phyloP scores from a whole-genome alignment of 2,113 vertebrate genomes.

The Dipodomys spectabilis region DNA sequence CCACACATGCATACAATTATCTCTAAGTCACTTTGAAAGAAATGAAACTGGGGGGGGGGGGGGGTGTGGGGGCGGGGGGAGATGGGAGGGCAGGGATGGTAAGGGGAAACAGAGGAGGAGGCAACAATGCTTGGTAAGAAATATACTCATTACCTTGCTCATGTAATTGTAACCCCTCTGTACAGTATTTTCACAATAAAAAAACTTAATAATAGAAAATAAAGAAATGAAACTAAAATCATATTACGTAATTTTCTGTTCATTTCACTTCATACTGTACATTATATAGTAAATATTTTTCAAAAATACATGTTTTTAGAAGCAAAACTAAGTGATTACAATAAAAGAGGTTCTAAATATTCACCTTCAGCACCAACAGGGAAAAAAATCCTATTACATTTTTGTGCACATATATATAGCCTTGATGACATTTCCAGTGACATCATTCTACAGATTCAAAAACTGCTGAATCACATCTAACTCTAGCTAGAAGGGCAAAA shows the following conservation, averaged over 20 bases:
- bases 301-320: conserved; percentile 25
- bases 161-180: no score
- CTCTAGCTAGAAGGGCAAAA: neutral
- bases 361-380: neutral
- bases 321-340: neutral
- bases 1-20: no score
- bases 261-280: conserved; percentile 48
- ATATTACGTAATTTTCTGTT: conserved; percentile 10
- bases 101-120: no score
- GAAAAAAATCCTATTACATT: neutral
- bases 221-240: neutral
- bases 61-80: no score
- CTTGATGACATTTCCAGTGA: conserved; percentile 45
- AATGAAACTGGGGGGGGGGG: no score
- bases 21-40: no score
- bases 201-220: no score
- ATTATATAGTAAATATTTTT: conserved; percentile 34
- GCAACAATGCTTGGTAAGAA: no score
- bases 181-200: no score
- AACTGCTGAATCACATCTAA: conserved; percentile 25
- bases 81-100: no score
- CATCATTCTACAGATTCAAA: conserved; percentile 13
- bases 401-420: neutral
- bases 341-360: neutral
- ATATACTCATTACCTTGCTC: no score